These are phyloP conservation scores for Fukomys damarensis DNA, from an alignment of 2,113 vertebrate species.

Conservation along the genomic window DNA sequence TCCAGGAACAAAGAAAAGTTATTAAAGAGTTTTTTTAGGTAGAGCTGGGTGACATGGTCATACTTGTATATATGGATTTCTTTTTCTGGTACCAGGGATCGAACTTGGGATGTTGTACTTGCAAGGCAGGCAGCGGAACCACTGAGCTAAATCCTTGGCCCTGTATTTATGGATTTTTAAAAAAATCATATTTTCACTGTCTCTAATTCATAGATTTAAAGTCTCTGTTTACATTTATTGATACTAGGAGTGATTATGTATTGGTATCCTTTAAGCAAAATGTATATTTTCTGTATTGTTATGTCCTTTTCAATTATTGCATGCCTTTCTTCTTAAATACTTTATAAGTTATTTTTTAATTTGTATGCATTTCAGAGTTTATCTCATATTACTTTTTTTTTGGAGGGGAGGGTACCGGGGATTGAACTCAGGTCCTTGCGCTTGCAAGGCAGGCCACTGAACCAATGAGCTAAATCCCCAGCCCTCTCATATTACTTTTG, in stretches of 20 bases:
- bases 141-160: no score
- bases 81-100: no score
- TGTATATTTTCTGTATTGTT: not conserved
- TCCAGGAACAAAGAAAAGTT: slow-evolving; percentile 6
- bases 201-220: slow-evolving; percentile 44
- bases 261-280: slow-evolving; percentile 13
- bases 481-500: slow-evolving; percentile 18
- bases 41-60: not conserved
- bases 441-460: no score
- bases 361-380: slow-evolving; percentile 40
- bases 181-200: not conserved
- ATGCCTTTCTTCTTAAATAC: slow-evolving; percentile 4
- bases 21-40: not conserved
- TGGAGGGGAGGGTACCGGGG: no score
- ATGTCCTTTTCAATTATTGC: slow-evolving; percentile 15
- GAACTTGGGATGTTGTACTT: no score
- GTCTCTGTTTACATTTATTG: not conserved
- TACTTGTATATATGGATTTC: not conserved
- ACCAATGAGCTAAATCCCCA: no score
- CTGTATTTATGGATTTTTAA: not conserved
- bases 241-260: not conserved
- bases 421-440: no score
- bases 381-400: no score
- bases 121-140: no score
- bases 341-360: slow-evolving; percentile 28